These are phyloP conservation scores for Camelus bactrianus DNA, from an alignment of 2,113 vertebrate species.

Conservation along the genomic window DNA sequence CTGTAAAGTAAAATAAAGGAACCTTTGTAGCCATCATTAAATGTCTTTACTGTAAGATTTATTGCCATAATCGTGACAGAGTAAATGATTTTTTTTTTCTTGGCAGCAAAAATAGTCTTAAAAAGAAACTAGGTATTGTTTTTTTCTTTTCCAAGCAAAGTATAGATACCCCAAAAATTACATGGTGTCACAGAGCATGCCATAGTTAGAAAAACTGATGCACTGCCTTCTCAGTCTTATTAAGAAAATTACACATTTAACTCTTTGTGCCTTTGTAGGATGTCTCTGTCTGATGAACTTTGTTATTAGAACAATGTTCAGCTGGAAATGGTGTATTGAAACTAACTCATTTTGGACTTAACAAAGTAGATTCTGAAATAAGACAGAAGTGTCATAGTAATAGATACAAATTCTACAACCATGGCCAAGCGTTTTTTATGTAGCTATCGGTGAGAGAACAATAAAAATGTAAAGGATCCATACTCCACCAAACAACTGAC, in stretches of 20 bases:
- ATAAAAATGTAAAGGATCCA: background rate
- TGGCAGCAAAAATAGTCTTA: conserved; percentile 83
- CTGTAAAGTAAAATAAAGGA: conserved; percentile 84
- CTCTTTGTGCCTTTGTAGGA: conserved; percentile 83
- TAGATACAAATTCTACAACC: background rate
- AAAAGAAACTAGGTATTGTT: conserved; percentile 86
- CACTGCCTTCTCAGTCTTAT: conserved; percentile 86
- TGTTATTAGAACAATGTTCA: conserved; percentile 75
- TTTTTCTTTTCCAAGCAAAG: conserved; percentile 87
- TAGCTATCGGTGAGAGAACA: background rate
- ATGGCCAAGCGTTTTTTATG: background rate
- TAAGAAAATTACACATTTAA: conserved; percentile 89
- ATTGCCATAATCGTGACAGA: conserved; percentile 86
- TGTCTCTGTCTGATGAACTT: conserved; percentile 80
- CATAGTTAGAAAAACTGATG: conserved; percentile 86
- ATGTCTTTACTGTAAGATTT: conserved; percentile 84
- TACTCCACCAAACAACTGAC: background rate
- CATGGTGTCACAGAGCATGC: conserved; percentile 88
- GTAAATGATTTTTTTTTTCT: conserved; percentile 83
- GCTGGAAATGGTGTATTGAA: conserved; percentile 66
- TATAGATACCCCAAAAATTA: conserved; percentile 90
- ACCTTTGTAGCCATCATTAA: conserved; percentile 83
- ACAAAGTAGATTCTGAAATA: conserved; percentile 60
- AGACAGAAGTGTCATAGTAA: conserved; percentile 50
- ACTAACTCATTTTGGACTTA: conserved; percentile 65